phyloP scores from a whole-genome alignment of 2,113 vertebrate genomes.

The Cyphotilapia sp. region DNA sequence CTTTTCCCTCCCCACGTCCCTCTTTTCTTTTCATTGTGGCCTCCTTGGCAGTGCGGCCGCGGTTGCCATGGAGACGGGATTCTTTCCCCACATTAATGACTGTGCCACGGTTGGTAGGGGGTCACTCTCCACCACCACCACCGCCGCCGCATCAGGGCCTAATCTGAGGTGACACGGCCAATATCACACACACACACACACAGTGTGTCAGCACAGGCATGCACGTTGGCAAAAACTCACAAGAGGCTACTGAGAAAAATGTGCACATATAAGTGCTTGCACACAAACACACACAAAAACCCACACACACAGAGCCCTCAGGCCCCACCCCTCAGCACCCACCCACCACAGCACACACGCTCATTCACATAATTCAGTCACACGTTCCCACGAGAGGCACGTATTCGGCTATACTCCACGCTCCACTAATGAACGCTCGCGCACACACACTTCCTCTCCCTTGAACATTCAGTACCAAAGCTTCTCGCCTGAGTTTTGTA shows the following conservation, averaged over 20 bases:
- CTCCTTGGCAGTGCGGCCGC: constrained; percentile 67
- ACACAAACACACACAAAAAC: neutral
- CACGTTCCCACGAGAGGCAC: constrained; percentile 17
- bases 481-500: neutral
- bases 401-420: neutral
- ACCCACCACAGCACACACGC: neutral
- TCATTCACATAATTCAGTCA: constrained; percentile 42
- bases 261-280: neutral
- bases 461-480: neutral
- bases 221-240: neutral
- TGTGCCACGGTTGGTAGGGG: constrained; percentile 66
- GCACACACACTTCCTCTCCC: neutral
- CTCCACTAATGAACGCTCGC: neutral
- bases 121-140: constrained; percentile 46
- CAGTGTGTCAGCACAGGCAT: neutral
- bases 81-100: constrained; percentile 64
- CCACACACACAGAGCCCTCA: neutral
- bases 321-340: neutral
- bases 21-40: constrained; percentile 61
- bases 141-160: constrained; percentile 45
- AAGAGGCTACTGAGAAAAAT: neutral
- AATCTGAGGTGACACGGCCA: constrained; percentile 70
- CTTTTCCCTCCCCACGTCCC: neutral
- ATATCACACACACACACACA: constrained; percentile 23
- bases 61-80: constrained; percentile 70